Conservation (phyloP, 2,888 invertebrate genomes). For the Nasonia oneida region DNA sequence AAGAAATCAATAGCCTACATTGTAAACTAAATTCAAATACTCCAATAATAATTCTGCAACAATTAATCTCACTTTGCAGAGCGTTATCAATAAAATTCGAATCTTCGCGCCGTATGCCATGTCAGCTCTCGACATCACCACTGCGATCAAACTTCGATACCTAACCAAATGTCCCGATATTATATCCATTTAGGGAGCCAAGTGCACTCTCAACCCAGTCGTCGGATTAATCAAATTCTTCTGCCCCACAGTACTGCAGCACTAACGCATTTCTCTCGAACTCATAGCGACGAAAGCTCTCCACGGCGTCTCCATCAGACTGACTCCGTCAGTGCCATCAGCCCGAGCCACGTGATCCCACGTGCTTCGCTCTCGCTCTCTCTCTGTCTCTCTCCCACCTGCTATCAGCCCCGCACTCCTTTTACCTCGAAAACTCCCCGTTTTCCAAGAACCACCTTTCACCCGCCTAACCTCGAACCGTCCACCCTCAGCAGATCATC, state of each 20-base stretch:
- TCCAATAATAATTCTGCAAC: background rate
- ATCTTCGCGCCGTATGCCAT: constrained; percentile 5
- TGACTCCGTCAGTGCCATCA: constrained; percentile 34
- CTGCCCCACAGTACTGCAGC: no score
- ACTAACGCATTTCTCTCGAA: background rate
- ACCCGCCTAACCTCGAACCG: background rate
- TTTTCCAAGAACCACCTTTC: background rate
- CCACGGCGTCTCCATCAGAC: background rate
- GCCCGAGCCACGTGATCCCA: constrained; percentile 73
- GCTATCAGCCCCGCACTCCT: background rate
- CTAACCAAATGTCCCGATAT: background rate
- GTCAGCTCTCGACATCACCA: background rate
- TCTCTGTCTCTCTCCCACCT: constrained; percentile 58
- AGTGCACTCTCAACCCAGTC: background rate
- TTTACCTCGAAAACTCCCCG: background rate
- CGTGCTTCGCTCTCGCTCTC: constrained; percentile 69
- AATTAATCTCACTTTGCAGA: background rate
- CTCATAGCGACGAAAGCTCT: background rate
- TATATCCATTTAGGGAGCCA: background rate
- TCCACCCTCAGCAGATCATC: background rate
- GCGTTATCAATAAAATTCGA: background rate
- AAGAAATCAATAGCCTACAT: no score
- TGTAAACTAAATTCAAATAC: background rate
- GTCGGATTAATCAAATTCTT: background rate
- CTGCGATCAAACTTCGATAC: background rate